A percentile compares a stretch with the other conserved stretches of the same genome.
Evolutionary conservation across 2,888 invertebrate genomes (phyloP).

Genomic region (Ypsolopha scabrella): DNA sequence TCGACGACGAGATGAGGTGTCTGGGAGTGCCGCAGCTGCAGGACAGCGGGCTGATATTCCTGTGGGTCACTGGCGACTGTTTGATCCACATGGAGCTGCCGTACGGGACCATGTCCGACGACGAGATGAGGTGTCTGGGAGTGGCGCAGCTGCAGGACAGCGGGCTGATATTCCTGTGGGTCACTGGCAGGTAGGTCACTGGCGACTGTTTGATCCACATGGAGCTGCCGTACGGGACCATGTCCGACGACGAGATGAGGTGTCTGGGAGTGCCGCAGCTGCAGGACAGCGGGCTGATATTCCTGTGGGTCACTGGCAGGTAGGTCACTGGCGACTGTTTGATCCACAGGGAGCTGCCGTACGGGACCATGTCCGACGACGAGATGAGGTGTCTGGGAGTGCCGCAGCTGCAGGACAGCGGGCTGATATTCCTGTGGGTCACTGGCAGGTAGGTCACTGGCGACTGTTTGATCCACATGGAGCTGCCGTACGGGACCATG

Average conservation of each 20-base stretch:
- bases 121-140: conserved; percentile 96
- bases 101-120: conserved; percentile 72
- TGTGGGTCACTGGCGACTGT: conserved; percentile 99
- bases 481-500: conserved; percentile 98
- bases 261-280: conserved; percentile 93
- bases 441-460: conserved; percentile 79
- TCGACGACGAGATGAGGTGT: conserved; percentile 94
- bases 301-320: conserved; percentile 97
- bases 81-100: conserved; percentile 79
- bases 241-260: conserved; percentile 92
- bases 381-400: conserved; percentile 97
- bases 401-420: conserved; percentile 94
- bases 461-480: conserved; percentile 99
- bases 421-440: conserved; percentile 97
- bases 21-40: conserved; percentile 94
- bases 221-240: too few relatives aligned
- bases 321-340: conserved; percentile 83
- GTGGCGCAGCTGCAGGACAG: conserved; percentile 96
- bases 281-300: conserved; percentile 96
- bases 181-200: conserved; percentile 82
- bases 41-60: conserved; percentile 95
- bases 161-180: conserved; percentile 97
- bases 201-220: too few relatives aligned
- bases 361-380: conserved; percentile 98
- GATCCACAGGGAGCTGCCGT: conserved; percentile 99